Evolutionary conservation across 2,888 invertebrate genomes (phyloP), one percentile per base, ranked within the genome.

Genomic region (Microdon myrmicae): DNA sequence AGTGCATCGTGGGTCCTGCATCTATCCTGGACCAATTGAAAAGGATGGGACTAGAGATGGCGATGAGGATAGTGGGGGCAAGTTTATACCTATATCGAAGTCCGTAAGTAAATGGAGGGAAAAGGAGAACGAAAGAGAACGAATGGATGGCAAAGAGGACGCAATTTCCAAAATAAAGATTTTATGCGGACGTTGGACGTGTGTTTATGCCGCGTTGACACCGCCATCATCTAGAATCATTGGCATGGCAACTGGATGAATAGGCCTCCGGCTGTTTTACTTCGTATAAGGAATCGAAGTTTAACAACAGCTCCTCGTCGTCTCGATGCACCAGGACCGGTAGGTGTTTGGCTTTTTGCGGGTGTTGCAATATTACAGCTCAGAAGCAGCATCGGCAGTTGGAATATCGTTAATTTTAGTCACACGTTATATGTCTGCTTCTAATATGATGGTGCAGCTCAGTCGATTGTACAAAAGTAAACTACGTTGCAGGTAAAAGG

Each of bases 121-220:
- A 7, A 16, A 10, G 9, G 8, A 28, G 29, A 31, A n/a, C n/a
- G 34, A 20, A 4, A 10, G 12, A 34, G 32, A 19, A 22, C 14
- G 20, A 34, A 17, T 13, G 41, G 39, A 51, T 41, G 47, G 49
- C 39, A 41, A 56, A 28, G 35, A 56, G 61, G 49, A 58, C 47
- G 43, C 47, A 28, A 47, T 58, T 43, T 38, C 16, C 41, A 34
- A 64, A 64, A 58, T 64, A 64, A 64, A 64, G 64, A 64, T 64
- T 64, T 58, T 47, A 64, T 64, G 47, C 37, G 51, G 41, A 58
- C 47, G 23, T 41, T 49, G 45, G 51, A 51, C 41, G 56, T 37
- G 53, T 56, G 58, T 64, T 64, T 61, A 58, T 47, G 64, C 51
- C 64, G 64, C 58, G 58, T 64, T 64, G 64, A 53, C 64, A 64